phyloP scores from a whole-genome alignment of 2,113 vertebrate species.

The Gobius niger region DNA sequence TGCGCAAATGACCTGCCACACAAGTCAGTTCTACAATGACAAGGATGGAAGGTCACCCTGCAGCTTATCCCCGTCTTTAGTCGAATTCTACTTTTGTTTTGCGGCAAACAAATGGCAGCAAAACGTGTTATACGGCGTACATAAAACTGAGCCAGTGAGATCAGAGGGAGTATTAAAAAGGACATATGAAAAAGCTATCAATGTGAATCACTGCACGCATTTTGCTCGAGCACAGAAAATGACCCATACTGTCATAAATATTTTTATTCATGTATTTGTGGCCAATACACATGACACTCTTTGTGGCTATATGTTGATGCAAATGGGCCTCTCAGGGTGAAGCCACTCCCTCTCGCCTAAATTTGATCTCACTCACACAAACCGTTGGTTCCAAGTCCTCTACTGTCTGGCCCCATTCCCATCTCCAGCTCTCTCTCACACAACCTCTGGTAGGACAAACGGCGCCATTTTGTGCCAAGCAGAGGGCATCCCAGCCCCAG shows the following conservation, averaged over 20 bases:
- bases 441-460: conserved; percentile 52
- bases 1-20: conserved; percentile 79
- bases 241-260: background rate
- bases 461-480: conserved; percentile 70
- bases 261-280: no score
- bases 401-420: conserved; percentile 66
- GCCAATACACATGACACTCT: no score
- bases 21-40: conserved; percentile 66
- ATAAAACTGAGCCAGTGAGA: no score
- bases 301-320: conserved; percentile 15
- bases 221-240: no score
- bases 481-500: conserved; percentile 47
- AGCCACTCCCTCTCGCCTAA: conserved; percentile 56
- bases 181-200: no score
- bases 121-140: no score
- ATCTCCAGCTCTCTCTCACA: conserved; percentile 47
- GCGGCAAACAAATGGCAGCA: background rate
- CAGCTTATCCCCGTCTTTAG: conserved; percentile 31
- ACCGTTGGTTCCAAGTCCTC: conserved; percentile 54
- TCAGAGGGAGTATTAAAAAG: no score
- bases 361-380: conserved; percentile 55
- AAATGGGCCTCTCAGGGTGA: conserved; percentile 56
- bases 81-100: conserved; percentile 19
- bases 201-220: no score
- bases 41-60: conserved; percentile 74